phyloP scores from a whole-genome alignment of 2,113 vertebrate species.

The Rousettus leschenaultii region DNA sequence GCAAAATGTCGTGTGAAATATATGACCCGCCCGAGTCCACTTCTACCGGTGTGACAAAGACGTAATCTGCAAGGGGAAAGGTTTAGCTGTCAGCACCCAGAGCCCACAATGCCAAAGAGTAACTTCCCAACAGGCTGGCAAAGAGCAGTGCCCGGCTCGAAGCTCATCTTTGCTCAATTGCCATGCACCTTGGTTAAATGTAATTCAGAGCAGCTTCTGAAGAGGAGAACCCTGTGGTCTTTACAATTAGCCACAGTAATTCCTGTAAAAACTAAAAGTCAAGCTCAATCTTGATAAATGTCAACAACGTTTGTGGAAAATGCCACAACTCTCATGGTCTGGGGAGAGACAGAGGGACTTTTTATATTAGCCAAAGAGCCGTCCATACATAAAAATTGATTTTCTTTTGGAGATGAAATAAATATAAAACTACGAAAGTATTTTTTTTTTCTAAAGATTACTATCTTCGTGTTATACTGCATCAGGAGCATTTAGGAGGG shows the following conservation, averaged over 20 bases:
- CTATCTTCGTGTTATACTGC: neutral
- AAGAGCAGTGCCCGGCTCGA: neutral
- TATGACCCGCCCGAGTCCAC: conserved; percentile 90
- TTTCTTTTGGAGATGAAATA: neutral
- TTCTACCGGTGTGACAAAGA: conserved; percentile 93
- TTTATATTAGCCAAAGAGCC: neutral
- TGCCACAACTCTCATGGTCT: neutral
- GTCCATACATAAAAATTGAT: neutral
- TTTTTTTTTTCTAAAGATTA: neutral
- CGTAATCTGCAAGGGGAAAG: conserved; percentile 88
- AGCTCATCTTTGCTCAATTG: neutral
- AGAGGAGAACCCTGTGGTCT: neutral
- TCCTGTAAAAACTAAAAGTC: neutral
- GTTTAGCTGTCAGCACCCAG: conserved; percentile 47
- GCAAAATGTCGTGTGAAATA: conserved; percentile 90
- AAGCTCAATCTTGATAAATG: neutral
- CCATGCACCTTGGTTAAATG: neutral
- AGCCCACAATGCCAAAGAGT: neutral
- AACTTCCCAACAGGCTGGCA: neutral
- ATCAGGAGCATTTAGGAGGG: neutral
- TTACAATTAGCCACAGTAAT: neutral
- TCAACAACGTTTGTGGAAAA: neutral
- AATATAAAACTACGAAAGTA: neutral
- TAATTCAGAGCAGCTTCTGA: neutral
- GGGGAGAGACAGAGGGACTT: neutral